A percentile compares a stretch with the other conserved stretches of the same genome.
These are phyloP conservation scores for Acrobasis repandana DNA, from an alignment of 2,888 invertebrate genomes.

Conservation along the genomic window DNA sequence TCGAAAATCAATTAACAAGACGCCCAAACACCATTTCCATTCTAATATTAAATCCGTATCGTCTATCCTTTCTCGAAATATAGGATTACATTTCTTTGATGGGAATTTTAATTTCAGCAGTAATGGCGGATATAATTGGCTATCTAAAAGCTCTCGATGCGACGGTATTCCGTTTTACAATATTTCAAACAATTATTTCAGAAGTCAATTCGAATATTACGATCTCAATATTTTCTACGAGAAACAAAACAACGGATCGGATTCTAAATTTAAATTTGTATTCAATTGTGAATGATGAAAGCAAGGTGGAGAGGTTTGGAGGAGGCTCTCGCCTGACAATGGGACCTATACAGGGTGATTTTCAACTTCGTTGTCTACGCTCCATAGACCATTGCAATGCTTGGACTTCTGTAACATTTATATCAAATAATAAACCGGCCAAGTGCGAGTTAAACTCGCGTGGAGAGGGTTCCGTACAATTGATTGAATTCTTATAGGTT, in stretches of 20 bases:
- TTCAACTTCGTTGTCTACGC: too few relatives aligned
- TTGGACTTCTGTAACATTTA: too few relatives aligned
- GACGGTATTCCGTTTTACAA: conserved; percentile 25
- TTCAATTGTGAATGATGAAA: too few relatives aligned
- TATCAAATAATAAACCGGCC: too few relatives aligned
- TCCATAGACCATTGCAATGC: too few relatives aligned
- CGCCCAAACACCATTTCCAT: not conserved
- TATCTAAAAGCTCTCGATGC: conserved; percentile 25
- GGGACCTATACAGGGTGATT: too few relatives aligned
- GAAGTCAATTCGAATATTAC: conserved; percentile 23
- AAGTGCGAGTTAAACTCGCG: too few relatives aligned
- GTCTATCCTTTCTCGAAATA: not conserved
- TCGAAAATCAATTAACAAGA: not conserved
- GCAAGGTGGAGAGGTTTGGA: too few relatives aligned
- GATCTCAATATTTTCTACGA: not conserved
- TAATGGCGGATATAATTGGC: conserved; percentile 30
- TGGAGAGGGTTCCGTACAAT: too few relatives aligned
- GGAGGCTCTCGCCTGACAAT: too few relatives aligned
- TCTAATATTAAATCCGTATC: not conserved
- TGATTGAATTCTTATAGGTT: too few relatives aligned
- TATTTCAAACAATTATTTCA: conserved; percentile 27
- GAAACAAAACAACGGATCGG: not conserved
- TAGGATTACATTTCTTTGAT: not conserved
- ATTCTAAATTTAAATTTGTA: not conserved
- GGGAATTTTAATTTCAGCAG: conserved; percentile 23